Evolutionary conservation across 2,113 vertebrate genomes (phyloP).

Genomic region (Nothocercus julius): DNA sequence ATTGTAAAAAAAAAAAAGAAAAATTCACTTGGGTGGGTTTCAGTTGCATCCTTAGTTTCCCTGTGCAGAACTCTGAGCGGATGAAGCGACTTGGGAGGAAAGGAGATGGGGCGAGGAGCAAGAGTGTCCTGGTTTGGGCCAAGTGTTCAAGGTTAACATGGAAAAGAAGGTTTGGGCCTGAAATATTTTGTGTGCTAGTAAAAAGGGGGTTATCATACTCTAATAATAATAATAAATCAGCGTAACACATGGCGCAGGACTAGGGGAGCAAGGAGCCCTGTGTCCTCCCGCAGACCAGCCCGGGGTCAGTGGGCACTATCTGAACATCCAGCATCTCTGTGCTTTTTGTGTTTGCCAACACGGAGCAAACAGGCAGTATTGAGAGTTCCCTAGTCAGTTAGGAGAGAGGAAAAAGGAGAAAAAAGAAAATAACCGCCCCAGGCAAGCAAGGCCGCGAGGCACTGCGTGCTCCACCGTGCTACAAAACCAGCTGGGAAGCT

Average conservation of each 20-base stretch:
- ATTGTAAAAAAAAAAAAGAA: background rate
- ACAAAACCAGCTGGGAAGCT: background rate
- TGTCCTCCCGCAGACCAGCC: background rate
- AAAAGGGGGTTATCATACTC: background rate
- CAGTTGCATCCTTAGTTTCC: background rate
- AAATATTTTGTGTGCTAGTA: background rate
- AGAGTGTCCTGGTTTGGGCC: background rate
- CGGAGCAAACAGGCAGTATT: rapidly evolving
- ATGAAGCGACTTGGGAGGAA: background rate
- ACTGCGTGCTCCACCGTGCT: background rate
- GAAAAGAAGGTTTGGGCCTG: background rate
- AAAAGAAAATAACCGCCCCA: background rate
- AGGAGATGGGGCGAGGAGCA: background rate
- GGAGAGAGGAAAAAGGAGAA: background rate
- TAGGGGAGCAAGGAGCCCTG: background rate
- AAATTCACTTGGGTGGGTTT: background rate
- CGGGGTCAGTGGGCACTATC: rapidly evolving
- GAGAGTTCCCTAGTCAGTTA: background rate
- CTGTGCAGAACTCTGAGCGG: background rate
- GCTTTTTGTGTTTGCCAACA: background rate
- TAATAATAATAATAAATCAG: background rate
- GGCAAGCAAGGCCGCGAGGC: no score
- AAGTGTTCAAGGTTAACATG: background rate
- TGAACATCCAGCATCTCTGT: background rate
- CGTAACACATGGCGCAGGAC: background rate